phyloP scores from a whole-genome alignment of 2,797 vertebrate species.

The Dicrostonyx torquatus region DNA sequence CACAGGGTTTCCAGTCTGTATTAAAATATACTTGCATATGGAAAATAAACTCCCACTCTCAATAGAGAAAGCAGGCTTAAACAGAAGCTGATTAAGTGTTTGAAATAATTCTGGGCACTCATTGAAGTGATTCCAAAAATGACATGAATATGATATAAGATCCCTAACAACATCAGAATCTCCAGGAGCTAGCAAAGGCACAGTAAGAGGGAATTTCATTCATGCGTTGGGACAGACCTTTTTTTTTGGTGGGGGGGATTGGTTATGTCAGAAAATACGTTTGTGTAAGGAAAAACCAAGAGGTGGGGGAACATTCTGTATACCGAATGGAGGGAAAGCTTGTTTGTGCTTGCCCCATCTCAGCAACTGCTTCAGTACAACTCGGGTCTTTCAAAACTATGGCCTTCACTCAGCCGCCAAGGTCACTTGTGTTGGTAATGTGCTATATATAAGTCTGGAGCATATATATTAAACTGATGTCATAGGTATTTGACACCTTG shows the following conservation, averaged over 20 bases:
- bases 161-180: conserved; percentile 62
- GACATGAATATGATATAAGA: conserved; percentile 67
- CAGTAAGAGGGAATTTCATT: conserved; percentile 71
- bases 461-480: conserved; percentile 72
- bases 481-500: conserved; percentile 68
- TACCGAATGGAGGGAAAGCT: conserved; percentile 80
- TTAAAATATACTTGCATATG: conserved; percentile 42
- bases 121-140: conserved; percentile 67
- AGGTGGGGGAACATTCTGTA: conserved; percentile 80
- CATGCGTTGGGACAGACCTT: conserved; percentile 69
- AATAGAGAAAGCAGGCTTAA: conserved; percentile 63
- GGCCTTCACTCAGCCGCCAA: conserved; percentile 76
- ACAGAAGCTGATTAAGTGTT: conserved; percentile 70
- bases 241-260: conserved; percentile 79
- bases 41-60: conserved; percentile 56
- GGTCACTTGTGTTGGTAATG: conserved; percentile 81
- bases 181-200: conserved; percentile 52
- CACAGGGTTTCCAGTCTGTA: background rate
- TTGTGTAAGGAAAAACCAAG: conserved; percentile 85
- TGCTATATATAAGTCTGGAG: conserved; percentile 74
- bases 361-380: conserved; percentile 81
- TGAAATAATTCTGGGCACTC: conserved; percentile 61
- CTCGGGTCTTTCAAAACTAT: conserved; percentile 85
- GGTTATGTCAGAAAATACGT: conserved; percentile 80
- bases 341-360: conserved; percentile 80